Evolutionary conservation across 1,140 invertebrate species (phyloP), one percentile per base, ranked within the genome.

Genomic region (Holcopasites calliopsidis): DNA sequence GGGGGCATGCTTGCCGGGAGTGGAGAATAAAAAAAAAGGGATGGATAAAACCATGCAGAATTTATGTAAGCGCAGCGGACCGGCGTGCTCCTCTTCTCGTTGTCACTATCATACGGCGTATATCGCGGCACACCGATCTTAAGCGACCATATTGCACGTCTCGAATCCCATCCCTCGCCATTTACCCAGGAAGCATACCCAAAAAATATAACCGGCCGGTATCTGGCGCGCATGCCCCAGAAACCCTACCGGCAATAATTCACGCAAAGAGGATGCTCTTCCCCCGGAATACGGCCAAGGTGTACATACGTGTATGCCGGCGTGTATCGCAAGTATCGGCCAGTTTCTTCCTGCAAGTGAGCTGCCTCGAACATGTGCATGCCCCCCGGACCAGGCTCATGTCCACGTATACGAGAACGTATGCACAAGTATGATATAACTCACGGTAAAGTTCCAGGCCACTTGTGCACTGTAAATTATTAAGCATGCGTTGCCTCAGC

Each of bases 381-480:
- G 35, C 49, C 28, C 40, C 52, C 35, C 28, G 47, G 57, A 38
- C 31, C 62, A 68, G 68, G 47, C 72, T 73, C 72, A 71, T 80
- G 80, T 81, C 73, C 79, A 77, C 78, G 79, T 80, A 65, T 69
- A 68, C 79, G 69, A 72, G 76, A 83, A 78, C 82, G 80, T 77
- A 83, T 83, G 65, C 57, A 74, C 78, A 77, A 86, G 82, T 85
- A 84, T 82, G 77, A 85, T 81, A 87, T 86, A 86, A 87, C 84
- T 87, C 86, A 87, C 75, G 76, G 57, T 81, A 83, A 86, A 86
- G 82, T 87, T 86, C 80, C 82, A 83, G 82, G 76, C 86, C 85
- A 86, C 85, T 87, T 83, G 85, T 84, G 79, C 80, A 69, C 65
- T 70, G 86, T 87, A 86, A 87, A 87, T 87, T 87, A 87, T 87